Base-by-base conservation (phyloP, 2,888 invertebrate genomes). In the Drosophila nr. fundita region DNA sequence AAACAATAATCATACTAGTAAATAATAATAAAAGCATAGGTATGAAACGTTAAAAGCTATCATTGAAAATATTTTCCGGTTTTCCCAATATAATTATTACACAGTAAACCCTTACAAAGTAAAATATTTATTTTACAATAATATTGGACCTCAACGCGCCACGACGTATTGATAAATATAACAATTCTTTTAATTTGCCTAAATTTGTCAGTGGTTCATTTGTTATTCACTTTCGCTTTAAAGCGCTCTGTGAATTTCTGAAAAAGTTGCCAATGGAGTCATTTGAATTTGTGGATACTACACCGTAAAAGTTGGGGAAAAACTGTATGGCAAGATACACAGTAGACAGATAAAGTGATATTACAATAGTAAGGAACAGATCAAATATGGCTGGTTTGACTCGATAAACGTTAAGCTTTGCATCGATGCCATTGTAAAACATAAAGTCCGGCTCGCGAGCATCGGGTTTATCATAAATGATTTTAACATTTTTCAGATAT, bases 341-440 rank as follows among this genome's bases (percentile, higher is more conserved):
- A 7, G 96, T 90, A n/a, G 95, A 95, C 63, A 99, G 94, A 93
- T 99, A 99, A 30, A 95, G 94, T 40, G 96, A 94, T 90, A 99
- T 99, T 42, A 95, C 96, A 70, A 97, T 93, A 1, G 99, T 98
- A 18, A 99, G 94, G 84, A 99, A 96, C 86, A 99, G 95, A 94
- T 99, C 99, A 94, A 99, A 99, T 66, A 99, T 96, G 13, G 99
- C 99, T 75, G 99, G 99, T 92, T 99, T 99, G 8, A 99, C 99
- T 92, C 98, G 97, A 93, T 99, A 99, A 10, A 98, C 96, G 93
- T 96, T 96, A 80, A 99, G 95, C 32, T 94, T 94, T 34, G 97
- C 96, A 79, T 95, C 95, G 0, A 97, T 96, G 48, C 96, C 96
- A 81, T 97, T 96, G 92, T 98, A 99, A 83, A 99, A 96, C 84